phyloP scores from a whole-genome alignment of 1,140 invertebrate genomes.

The Pollicipes pollicipes region DNA sequence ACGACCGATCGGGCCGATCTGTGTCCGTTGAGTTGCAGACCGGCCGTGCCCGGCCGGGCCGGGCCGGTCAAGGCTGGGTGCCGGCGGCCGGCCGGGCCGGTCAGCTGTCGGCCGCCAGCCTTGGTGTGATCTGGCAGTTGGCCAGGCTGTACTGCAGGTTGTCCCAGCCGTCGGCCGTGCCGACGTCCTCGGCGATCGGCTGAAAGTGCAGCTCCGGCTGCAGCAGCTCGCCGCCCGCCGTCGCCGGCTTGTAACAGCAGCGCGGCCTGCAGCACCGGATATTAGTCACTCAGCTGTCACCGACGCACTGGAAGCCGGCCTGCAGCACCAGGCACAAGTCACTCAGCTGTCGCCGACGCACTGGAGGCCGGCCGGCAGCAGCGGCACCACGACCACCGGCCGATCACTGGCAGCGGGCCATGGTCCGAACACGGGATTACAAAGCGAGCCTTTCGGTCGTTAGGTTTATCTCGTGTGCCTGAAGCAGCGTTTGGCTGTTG shows the following conservation, averaged over 20 bases:
- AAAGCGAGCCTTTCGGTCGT: no score
- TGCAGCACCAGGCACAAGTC: no score
- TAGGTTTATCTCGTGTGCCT: no score
- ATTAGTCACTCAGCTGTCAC: conserved; percentile 3
- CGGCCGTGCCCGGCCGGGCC: no score
- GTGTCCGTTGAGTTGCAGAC: background rate
- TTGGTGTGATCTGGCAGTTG: background rate
- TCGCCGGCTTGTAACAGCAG: background rate
- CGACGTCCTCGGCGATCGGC: conserved; percentile 14
- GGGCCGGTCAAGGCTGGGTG: background rate
- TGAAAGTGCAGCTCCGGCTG: conserved; percentile 13
- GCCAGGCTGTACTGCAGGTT: conserved; percentile 1
- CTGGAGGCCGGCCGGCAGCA: conserved; percentile 3
- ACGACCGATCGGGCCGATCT: no score
- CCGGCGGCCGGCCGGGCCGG: no score
- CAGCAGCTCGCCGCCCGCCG: background rate
- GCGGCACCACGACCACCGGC: background rate
- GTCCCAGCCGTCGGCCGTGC: background rate
- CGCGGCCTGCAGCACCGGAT: background rate
- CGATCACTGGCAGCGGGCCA: no score
- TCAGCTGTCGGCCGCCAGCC: background rate
- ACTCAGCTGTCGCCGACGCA: no score
- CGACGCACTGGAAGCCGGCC: no score
- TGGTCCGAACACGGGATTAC: no score
- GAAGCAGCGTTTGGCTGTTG: no score